Conservation (phyloP, 2,888 invertebrate species). For the Acleris laterana region DNA sequence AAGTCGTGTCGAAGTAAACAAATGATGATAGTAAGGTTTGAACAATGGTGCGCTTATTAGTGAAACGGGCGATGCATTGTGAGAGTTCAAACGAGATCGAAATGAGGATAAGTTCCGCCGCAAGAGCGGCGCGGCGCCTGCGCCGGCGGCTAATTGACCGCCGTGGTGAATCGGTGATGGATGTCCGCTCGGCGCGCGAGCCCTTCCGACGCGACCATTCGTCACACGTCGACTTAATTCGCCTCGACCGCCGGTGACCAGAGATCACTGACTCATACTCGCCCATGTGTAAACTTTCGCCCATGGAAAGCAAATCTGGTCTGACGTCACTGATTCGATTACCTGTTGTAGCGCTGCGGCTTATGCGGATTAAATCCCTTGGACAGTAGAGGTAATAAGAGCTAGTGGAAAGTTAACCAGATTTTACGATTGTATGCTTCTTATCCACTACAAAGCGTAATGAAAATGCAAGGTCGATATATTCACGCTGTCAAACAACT, state of each 20-base stretch:
- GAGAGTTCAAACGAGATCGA: constrained; percentile 46
- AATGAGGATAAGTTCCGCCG: constrained; percentile 47
- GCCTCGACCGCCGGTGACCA: constrained; percentile 54
- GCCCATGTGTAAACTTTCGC: constrained; percentile 31
- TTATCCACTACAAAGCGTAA: not conserved
- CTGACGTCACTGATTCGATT: constrained; percentile 39
- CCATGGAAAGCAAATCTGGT: constrained; percentile 40
- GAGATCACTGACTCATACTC: constrained; percentile 51
- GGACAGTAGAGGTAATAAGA: constrained; percentile 21
- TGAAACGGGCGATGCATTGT: constrained; percentile 42
- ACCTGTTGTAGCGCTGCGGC: constrained; percentile 20
- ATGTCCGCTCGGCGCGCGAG: constrained; percentile 56
- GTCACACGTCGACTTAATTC: constrained; percentile 64
- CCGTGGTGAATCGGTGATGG: constrained; percentile 73
- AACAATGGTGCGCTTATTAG: constrained; percentile 55
- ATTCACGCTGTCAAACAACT: too few species aligned
- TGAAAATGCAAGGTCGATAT: not conserved
- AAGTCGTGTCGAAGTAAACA: constrained; percentile 43
- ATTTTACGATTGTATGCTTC: not conserved
- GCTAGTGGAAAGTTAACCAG: constrained; percentile 11
- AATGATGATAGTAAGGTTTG: constrained; percentile 42
- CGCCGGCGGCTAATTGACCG: constrained; percentile 65
- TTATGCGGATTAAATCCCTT: constrained; percentile 19
- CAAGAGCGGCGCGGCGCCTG: constrained; percentile 38
- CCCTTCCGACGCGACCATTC: constrained; percentile 58